Conservation (phyloP, 2,797 vertebrate species). For the Eptatretus atami region DNA sequence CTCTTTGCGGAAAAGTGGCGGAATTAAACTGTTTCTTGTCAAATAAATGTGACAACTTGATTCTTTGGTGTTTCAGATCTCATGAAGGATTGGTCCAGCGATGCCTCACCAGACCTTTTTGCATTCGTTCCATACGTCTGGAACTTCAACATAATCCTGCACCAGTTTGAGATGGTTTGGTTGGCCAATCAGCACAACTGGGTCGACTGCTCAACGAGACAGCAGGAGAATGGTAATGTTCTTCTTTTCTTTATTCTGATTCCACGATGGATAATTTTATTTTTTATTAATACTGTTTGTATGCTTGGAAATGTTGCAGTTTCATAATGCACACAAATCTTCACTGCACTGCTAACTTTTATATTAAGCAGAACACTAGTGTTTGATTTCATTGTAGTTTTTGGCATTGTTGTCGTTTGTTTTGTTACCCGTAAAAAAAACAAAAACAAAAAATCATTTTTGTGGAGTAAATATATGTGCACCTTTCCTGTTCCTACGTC, state of each 20-base stretch:
- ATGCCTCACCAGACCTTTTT: conserved; percentile 74
- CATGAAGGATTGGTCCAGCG: conserved; percentile 90
- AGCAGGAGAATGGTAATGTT: conserved; percentile 63
- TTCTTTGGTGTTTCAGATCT: conserved; percentile 25
- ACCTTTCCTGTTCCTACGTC: no score
- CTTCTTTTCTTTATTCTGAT: conserved; percentile 4
- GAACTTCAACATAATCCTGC: conserved; percentile 86
- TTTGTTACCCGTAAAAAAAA: no score
- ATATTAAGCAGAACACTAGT: no score
- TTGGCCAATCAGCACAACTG: conserved; percentile 94
- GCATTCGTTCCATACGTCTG: conserved; percentile 89
- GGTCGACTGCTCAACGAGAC: conserved; percentile 95
- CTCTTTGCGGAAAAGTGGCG: no score
- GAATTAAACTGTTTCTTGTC: no score
- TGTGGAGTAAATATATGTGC: no score
- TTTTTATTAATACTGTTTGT: background rate
- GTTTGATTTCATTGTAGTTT: no score
- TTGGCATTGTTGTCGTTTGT: no score
- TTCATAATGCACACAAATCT: no score
- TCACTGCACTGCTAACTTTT: no score
- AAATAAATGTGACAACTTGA: no score
- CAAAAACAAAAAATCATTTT: no score
- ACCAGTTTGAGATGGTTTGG: conserved; percentile 99
- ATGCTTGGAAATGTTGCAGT: background rate
- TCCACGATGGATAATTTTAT: background rate